phyloP scores from a whole-genome alignment of 2,888 invertebrate genomes.

The Pandemis corylana region DNA sequence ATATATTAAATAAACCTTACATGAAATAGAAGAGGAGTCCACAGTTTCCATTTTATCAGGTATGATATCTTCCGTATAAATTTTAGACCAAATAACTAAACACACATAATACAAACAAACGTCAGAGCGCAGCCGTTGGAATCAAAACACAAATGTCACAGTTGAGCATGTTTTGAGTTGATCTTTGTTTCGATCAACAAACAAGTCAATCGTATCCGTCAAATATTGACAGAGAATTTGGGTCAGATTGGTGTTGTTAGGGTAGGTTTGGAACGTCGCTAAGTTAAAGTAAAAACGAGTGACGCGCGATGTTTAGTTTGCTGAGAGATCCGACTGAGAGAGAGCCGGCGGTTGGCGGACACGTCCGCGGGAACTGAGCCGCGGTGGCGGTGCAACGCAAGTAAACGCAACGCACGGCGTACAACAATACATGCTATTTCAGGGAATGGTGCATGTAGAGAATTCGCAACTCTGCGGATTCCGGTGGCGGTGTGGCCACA shows the following conservation, averaged over 20 bases:
- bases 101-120: slow-evolving; percentile 34
- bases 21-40: slow-evolving; percentile 57
- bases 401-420: slow-evolving; percentile 57
- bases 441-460: slow-evolving; percentile 75
- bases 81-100: slow-evolving; percentile 32
- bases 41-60: slow-evolving; percentile 55
- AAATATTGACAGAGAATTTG: slow-evolving; percentile 63
- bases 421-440: slow-evolving; percentile 77
- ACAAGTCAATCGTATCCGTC: slow-evolving; percentile 56
- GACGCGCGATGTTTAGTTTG: slow-evolving; percentile 62
- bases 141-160: slow-evolving; percentile 41
- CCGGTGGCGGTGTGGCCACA: slow-evolving; percentile 57
- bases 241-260: slow-evolving; percentile 33
- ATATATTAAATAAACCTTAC: slow-evolving; percentile 56
- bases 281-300: slow-evolving; percentile 44
- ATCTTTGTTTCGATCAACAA: slow-evolving; percentile 46
- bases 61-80: slow-evolving; percentile 23
- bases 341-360: slow-evolving; percentile 66
- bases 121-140: slow-evolving; percentile 38
- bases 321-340: slow-evolving; percentile 60
- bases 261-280: slow-evolving; percentile 54
- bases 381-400: slow-evolving; percentile 47
- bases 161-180: slow-evolving; percentile 35
- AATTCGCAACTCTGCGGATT: slow-evolving; percentile 78
- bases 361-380: slow-evolving; percentile 69